phyloP scores from a whole-genome alignment of 1,140 invertebrate species.

The Zaprionus nigranus region DNA sequence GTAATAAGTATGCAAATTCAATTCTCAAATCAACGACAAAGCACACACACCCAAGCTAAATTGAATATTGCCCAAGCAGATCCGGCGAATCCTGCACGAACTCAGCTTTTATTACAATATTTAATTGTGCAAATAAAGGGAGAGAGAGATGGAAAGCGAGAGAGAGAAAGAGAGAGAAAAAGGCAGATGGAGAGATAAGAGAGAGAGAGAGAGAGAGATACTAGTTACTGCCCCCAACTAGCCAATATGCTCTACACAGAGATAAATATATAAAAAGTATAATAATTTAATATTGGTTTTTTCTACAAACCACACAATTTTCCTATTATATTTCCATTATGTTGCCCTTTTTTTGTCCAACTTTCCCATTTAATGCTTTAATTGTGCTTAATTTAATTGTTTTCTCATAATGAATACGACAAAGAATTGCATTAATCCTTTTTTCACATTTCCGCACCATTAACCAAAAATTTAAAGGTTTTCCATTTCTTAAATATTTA shows the following conservation, averaged over 20 bases:
- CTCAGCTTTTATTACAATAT: conserved; percentile 60
- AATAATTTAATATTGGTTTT: not conserved
- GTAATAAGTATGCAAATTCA: conserved; percentile 70
- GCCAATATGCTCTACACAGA: not conserved
- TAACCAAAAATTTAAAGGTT: not conserved
- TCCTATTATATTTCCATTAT: not conserved
- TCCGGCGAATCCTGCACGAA: not conserved
- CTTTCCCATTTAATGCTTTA: not conserved
- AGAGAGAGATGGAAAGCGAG: too few species aligned
- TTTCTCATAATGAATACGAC: not conserved
- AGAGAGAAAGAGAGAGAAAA: not conserved
- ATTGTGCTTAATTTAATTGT: conserved; percentile 1
- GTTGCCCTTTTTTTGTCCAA: not conserved
- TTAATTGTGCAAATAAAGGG: conserved; percentile 11
- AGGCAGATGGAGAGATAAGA: not conserved
- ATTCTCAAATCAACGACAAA: conserved; percentile 72
- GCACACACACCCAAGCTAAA: conserved; percentile 10
- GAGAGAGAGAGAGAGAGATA: not conserved
- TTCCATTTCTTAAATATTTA: not conserved
- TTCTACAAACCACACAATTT: not conserved
- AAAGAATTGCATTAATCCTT: not conserved
- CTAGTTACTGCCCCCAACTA: too few species aligned
- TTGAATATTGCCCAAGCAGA: not conserved
- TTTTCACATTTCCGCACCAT: not conserved
- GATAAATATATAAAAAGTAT: not conserved